These are phyloP conservation scores for Paratrypauchen microcephalus DNA, from an alignment of 2,797 vertebrate genomes.

Conservation along the genomic window DNA sequence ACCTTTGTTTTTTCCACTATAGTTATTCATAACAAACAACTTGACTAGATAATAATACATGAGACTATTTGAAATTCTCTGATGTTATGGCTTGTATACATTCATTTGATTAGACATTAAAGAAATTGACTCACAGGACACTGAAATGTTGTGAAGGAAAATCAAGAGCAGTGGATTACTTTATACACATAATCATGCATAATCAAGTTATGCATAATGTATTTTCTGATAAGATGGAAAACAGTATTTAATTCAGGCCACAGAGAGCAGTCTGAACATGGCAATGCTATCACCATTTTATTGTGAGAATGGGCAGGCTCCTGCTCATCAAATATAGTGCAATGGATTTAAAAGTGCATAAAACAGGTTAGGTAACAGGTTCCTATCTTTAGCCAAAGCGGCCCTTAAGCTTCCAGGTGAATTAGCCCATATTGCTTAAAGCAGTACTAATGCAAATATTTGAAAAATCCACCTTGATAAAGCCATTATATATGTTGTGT, in stretches of 20 bases:
- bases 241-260: neutral
- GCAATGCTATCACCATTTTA: neutral
- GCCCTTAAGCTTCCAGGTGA: no score
- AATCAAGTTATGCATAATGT: neutral
- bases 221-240: neutral
- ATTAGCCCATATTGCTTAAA: no score
- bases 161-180: neutral
- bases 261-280: neutral
- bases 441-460: no score
- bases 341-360: no score
- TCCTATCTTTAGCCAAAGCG: no score
- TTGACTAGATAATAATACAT: neutral
- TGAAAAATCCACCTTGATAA: no score
- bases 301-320: no score
- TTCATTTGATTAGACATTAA: neutral
- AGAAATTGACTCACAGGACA: neutral
- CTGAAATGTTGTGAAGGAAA: no score
- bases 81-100: neutral
- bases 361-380: no score
- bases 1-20: neutral
- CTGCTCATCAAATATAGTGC: no score
- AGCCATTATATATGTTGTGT: no score
- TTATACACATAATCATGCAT: neutral
- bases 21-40: neutral
- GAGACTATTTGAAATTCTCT: neutral